phyloP scores from a whole-genome alignment of 2,888 invertebrate species.

The Falcaria lacertinaria region DNA sequence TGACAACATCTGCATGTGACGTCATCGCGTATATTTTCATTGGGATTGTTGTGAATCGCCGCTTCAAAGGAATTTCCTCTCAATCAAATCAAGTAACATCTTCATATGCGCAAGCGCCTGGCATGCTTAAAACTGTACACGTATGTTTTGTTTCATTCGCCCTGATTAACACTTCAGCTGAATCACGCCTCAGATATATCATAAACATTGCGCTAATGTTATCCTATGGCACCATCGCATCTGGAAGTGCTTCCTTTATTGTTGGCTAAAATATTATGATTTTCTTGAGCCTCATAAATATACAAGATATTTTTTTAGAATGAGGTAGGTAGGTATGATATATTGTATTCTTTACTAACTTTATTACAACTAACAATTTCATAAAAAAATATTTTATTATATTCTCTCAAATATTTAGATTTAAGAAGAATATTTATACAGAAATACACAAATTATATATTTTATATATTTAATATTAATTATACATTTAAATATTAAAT shows the following conservation, averaged over 20 bases:
- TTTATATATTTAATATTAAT: too few species aligned
- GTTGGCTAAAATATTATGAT: background rate
- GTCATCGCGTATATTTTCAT: constrained; percentile 53
- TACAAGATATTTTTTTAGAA: too few species aligned
- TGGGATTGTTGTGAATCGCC: constrained; percentile 57
- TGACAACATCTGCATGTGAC: constrained; percentile 42
- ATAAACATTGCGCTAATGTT: background rate
- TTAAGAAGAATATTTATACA: too few species aligned
- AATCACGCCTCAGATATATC: background rate
- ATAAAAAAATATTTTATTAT: too few species aligned
- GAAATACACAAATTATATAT: too few species aligned
- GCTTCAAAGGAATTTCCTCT: constrained; percentile 72
- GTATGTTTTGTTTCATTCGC: constrained; percentile 33
- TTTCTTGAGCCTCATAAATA: background rate
- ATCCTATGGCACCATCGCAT: background rate
- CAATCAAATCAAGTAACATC: constrained; percentile 57
- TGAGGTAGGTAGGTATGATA: too few species aligned
- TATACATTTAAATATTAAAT: too few species aligned
- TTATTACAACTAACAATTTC: too few species aligned
- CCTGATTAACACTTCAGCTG: constrained; percentile 15
- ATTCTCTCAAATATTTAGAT: too few species aligned
- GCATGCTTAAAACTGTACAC: constrained; percentile 39
- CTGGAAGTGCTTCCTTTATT: background rate
- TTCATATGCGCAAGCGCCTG: constrained; percentile 53
- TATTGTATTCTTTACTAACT: too few species aligned